Evolutionary conservation across 2,797 vertebrate species (phyloP).

Genomic region (Helicolenus hilgendorfi): DNA sequence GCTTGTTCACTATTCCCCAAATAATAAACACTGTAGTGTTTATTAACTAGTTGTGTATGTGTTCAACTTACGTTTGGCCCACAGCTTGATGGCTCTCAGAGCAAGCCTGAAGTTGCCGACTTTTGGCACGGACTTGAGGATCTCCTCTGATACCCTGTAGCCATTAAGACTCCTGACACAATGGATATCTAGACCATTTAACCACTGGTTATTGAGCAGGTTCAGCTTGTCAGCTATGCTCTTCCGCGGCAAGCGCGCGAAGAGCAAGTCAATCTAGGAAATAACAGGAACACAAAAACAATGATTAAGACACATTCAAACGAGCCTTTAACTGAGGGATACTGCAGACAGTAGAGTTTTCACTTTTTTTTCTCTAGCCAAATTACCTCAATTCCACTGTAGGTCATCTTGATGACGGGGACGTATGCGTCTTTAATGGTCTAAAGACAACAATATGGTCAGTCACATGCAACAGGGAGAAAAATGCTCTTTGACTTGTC

Average conservation of each 20-base stretch:
- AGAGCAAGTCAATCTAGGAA: conserved; percentile 94
- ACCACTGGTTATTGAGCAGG: conserved; percentile 91
- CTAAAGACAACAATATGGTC: conserved; percentile 71
- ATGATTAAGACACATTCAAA: background rate
- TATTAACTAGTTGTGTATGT: background rate
- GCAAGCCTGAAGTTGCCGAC: conserved; percentile 94
- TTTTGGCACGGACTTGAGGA: conserved; percentile 94
- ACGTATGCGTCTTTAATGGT: conserved; percentile 94
- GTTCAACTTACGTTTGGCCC: conserved; percentile 95
- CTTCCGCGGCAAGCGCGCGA: conserved; percentile 92
- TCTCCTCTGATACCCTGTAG: conserved; percentile 95
- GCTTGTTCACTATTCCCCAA: background rate
- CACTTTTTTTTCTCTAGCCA: background rate
- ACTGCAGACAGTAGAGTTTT: background rate
- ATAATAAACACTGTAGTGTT: background rate
- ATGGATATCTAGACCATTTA: conserved; percentile 93
- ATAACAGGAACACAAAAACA: background rate
- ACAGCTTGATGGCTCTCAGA: conserved; percentile 95
- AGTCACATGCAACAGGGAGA: background rate
- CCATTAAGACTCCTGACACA: conserved; percentile 95
- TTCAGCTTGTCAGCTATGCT: conserved; percentile 94
- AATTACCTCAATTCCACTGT: conserved; percentile 94
- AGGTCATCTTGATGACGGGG: conserved; percentile 94
- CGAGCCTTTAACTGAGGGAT: background rate
- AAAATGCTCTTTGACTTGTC: background rate